Base-by-base conservation (phyloP, 1,140 invertebrate genomes). In the Atta cephalotes region DNA sequence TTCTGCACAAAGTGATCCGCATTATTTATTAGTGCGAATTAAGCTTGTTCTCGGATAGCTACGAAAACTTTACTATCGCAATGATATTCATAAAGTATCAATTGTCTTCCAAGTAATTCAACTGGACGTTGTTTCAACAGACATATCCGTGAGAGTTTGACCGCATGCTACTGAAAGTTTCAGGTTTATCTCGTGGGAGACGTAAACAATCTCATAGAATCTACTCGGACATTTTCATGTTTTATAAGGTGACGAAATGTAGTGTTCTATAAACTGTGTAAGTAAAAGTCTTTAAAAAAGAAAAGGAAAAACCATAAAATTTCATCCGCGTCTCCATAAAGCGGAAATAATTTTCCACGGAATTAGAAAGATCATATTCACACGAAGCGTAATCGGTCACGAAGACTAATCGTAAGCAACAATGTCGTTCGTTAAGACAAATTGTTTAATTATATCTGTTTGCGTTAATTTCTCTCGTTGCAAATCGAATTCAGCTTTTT, bases 191-290 rank as follows among this genome's bases (percentile, higher is more conserved):
- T 60, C 66, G 35, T 10, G 35, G 39, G 35, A 72, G n/a, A 31
- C 53, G 12, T 72, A 72, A 82, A 72, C 51, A 72, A 72, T 39
- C 6, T 45, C 66, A 6, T 45, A 51, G 16, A 45, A 71, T 25
- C 31, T 58, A 60, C 21, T 28, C n/a, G 68, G 35, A 60, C 56
- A 82, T 72, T 65, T 65, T 82, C 53, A 82, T 72, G 51, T 82
- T 82, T 82, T 25, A 72, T 60, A 82, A 82, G 14, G 18, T 28
- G 14, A 31, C 49, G 16, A 58, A 60, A 72, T 4, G 12, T 35
- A 35, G 31, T 39, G 66, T 31, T 58, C 9, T 53, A 71, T 81
- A 82, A 72, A 28, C 45, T 14, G 45, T 21, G 18, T 45, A 16
- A n/a, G n/a, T 28, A 12, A n/a, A 28, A 21, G 10, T 60, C 25